These are phyloP conservation scores for Chelonus formosanus DNA, from an alignment of 2,888 invertebrate genomes.

Conservation along the genomic window DNA sequence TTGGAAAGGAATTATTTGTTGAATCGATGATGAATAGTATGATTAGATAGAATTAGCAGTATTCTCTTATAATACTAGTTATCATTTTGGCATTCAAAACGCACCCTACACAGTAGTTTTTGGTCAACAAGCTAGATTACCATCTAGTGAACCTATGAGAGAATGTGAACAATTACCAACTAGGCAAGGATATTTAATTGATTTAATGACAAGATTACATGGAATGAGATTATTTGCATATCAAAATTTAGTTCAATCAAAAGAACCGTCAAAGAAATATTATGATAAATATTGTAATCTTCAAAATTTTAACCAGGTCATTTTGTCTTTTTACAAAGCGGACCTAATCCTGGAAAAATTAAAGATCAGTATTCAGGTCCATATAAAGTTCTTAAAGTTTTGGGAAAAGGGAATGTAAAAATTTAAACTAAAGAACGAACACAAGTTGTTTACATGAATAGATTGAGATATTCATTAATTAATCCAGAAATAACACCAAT, in stretches of 20 bases:
- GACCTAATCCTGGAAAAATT: slow-evolving; percentile 24
- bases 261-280: slow-evolving; percentile 29
- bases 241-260: slow-evolving; percentile 26
- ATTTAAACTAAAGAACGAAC: slow-evolving; percentile 8
- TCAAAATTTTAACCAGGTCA: slow-evolving; percentile 20
- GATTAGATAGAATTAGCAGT: slow-evolving; percentile 35
- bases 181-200: slow-evolving; percentile 5
- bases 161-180: slow-evolving; percentile 23
- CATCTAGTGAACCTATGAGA: not conserved
- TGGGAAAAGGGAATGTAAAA: slow-evolving; percentile 22
- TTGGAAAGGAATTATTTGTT: too few relatives aligned
- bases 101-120: too few relatives aligned
- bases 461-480: slow-evolving; percentile 25
- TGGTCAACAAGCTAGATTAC: too few relatives aligned
- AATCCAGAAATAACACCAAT: slow-evolving; percentile 13
- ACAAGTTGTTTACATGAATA: slow-evolving; percentile 25
- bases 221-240: slow-evolving; percentile 20
- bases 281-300: slow-evolving; percentile 33
- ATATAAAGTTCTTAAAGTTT: slow-evolving; percentile 24
- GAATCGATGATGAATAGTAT: slow-evolving; percentile 36
- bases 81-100: too few relatives aligned
- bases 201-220: slow-evolving; percentile 1
- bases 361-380: not conserved
- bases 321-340: slow-evolving; percentile 25
- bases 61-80: slow-evolving; percentile 24